Evolutionary conservation across 2,888 invertebrate genomes (phyloP), one percentile per base, ranked within the genome.

Genomic region (Lypha dubia): DNA sequence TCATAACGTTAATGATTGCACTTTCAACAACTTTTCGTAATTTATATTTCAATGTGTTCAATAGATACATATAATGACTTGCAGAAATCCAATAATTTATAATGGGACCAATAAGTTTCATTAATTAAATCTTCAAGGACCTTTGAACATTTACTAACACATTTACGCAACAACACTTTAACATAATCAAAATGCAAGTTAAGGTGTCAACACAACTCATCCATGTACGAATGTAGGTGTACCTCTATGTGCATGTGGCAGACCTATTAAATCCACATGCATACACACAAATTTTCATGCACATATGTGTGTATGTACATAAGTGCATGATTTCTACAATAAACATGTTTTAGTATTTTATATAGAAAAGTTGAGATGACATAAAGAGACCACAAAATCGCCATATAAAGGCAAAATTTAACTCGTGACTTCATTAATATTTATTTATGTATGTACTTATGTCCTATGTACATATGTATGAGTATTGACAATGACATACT

Each of bases 161-260:
- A 24, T 65, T 62, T 44, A 73, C 68, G 46, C 70, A 51, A 56
- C 62, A 68, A 68, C 77, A 68, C 83, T 68, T 79, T 17, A 53
- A 28, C 44, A 73, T 35, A 77, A 41, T 67, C 51, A 60, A 83
- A 63, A 28, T 53, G 68, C 79, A 68, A 83, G 62, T 74, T 53
- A 73, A 79, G 73, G 67, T 79, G 77, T 79, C 73, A 83, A 74
- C 79, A 70, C 62, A 79, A 79, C 53, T 74, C 46, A 62, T 67
- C 17, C 28, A 28, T 28, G 28, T n/a, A n/a, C n/a, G n/a, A n/a
- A n/a, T n/a, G n/a, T n/a, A n/a, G n/a, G 7, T 44, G 49, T 17
- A 13, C 44, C n/a, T 6, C 0, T 22, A 38, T 22, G 24, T 38
- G 44, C n/a, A 44, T n/a, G 60, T 35, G 24, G 5, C 32, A 32